Conservation (phyloP, 2,888 invertebrate species). For the Ametastegia equiseti region DNA sequence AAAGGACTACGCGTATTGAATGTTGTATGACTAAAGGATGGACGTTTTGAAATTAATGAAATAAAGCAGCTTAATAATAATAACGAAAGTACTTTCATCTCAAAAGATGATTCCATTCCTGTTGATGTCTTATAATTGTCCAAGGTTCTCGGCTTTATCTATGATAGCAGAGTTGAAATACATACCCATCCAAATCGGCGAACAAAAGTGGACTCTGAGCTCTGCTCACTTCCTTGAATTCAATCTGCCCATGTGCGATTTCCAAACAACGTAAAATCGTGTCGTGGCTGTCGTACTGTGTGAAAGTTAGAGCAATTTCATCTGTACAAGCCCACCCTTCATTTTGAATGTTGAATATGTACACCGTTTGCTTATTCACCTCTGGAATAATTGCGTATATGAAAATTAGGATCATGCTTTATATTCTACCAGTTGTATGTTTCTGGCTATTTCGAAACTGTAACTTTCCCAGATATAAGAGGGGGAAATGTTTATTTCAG, state of each 20-base stretch:
- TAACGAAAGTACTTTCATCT: neutral
- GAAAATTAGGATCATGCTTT: neutral
- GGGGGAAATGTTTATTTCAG: no score
- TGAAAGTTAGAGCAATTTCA: conserved; percentile 63
- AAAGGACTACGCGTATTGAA: neutral
- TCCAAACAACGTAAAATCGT: conserved; percentile 54
- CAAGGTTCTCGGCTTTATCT: neutral
- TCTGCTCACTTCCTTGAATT: conserved; percentile 56
- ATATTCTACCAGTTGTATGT: neutral
- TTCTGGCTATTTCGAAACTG: neutral
- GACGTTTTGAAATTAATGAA: no score
- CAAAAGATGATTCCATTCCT: neutral
- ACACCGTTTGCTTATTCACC: conserved; percentile 53
- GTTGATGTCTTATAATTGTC: neutral
- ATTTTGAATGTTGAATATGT: conserved; percentile 59
- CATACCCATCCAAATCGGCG: conserved; percentile 59
- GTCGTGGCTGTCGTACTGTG: conserved; percentile 52
- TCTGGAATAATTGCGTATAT: conserved; percentile 54
- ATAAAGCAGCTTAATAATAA: no score
- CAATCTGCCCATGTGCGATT: conserved; percentile 43
- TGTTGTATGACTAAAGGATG: no score
- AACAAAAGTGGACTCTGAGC: conserved; percentile 56
- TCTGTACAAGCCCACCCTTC: conserved; percentile 63
- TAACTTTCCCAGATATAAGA: no score
- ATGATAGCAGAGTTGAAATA: neutral